These are phyloP conservation scores for Laticauda laticaudata DNA, from an alignment of 2,113 vertebrate genomes.

Conservation along the genomic window DNA sequence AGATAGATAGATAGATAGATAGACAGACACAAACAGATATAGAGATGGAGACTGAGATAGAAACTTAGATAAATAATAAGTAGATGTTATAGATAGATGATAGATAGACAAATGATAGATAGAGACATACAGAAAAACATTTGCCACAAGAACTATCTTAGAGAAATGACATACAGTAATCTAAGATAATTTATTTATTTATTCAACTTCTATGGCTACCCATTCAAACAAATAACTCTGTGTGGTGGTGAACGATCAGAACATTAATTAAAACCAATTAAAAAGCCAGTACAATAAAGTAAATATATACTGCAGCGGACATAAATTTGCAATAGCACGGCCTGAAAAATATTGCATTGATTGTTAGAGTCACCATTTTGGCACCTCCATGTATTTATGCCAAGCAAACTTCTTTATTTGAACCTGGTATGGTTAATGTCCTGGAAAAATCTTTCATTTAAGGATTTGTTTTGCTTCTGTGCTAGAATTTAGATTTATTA, in stretches of 20 bases:
- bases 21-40: too few relatives aligned
- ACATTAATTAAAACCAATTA: neutral
- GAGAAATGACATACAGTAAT: neutral
- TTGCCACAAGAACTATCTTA: neutral
- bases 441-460: neutral
- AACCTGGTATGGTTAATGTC: neutral
- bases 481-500: neutral
- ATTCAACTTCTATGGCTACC: neutral
- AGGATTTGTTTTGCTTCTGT: neutral
- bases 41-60: neutral
- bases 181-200: neutral
- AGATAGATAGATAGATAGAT: too few relatives aligned
- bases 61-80: too few relatives aligned
- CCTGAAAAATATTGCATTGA: neutral
- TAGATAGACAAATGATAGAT: neutral
- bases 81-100: neutral
- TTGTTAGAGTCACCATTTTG: neutral
- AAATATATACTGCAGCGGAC: neutral
- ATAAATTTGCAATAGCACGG: neutral
- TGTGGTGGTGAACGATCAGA: neutral
- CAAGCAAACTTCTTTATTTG: neutral
- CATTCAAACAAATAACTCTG: neutral
- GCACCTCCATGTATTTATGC: neutral
- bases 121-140: neutral
- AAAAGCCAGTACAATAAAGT: neutral